A percentile compares a stretch with the other conserved stretches of the same genome.
Evolutionary conservation across 2,888 invertebrate species (phyloP).

Genomic region (Strigamia crassipes): DNA sequence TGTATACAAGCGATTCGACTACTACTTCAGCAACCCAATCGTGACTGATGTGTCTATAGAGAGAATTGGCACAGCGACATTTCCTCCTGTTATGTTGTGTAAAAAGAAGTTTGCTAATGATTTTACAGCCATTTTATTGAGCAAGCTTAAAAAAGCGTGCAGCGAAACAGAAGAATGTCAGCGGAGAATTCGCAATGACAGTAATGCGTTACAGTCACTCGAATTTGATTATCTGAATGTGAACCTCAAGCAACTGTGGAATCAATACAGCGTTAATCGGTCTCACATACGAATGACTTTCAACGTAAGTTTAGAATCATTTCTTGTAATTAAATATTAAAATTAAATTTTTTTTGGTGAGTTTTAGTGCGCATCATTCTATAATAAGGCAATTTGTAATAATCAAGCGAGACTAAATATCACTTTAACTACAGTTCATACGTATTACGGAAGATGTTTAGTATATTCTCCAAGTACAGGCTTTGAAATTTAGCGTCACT

Average conservation of each 20-base stretch:
- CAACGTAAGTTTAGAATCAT: neutral
- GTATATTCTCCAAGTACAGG: neutral
- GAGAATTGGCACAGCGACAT: neutral
- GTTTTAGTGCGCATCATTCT: neutral
- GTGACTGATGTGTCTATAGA: constrained; percentile 1
- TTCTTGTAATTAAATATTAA: neutral
- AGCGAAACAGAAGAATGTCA: neutral
- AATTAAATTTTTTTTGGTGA: neutral
- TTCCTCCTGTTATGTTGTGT: constrained; percentile 17
- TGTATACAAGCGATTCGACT: neutral
- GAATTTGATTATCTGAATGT: neutral
- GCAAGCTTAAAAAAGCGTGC: neutral
- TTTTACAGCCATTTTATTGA: neutral
- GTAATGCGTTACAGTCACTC: neutral
- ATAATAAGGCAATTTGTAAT: neutral
- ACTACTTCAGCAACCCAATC: constrained; percentile 8
- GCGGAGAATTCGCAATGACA: neutral
- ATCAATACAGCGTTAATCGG: neutral
- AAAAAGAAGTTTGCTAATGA: neutral
- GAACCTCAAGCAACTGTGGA: neutral
- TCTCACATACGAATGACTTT: neutral
- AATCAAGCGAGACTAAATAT: neutral
- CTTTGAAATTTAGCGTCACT: neutral
- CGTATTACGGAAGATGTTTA: constrained; percentile 10
- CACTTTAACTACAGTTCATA: neutral